Evolutionary conservation across 2,888 invertebrate species (phyloP).

Genomic region (Ornithoptera alexandrae): DNA sequence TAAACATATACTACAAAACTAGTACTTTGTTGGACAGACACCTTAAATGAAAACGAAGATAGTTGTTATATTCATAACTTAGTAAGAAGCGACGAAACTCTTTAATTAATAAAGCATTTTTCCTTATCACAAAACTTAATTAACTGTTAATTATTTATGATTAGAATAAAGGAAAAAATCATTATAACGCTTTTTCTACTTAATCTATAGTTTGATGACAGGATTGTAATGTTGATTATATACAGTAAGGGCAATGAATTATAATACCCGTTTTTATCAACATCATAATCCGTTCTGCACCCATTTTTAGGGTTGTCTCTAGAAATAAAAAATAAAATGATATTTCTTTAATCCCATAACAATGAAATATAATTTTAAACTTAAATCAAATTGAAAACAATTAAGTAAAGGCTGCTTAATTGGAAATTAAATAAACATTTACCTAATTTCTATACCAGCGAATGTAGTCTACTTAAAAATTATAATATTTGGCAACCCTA

Average conservation of each 20-base stretch:
- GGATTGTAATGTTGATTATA: slow-evolving; percentile 45
- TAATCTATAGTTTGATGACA: slow-evolving; percentile 38
- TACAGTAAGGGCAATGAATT: slow-evolving; percentile 65
- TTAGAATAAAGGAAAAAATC: not conserved
- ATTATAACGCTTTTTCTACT: not conserved
- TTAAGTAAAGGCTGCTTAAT: not conserved
- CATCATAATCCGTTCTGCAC: slow-evolving; percentile 54
- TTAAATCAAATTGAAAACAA: too few relatives aligned
- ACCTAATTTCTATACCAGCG: not conserved
- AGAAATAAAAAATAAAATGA: not conserved
- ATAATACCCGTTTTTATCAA: slow-evolving; percentile 61
- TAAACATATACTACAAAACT: too few relatives aligned
- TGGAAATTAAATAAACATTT: not conserved
- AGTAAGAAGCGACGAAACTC: not conserved
- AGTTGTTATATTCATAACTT: not conserved
- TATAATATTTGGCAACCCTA: slow-evolving; percentile 32
- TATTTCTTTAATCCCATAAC: not conserved
- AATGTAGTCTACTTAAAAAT: not conserved
- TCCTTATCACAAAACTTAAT: not conserved
- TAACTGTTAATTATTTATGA: not conserved
- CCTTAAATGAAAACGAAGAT: not conserved
- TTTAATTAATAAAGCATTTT: not conserved
- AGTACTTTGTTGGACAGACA: not conserved
- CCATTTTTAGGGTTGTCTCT: slow-evolving; percentile 37
- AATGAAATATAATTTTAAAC: too few relatives aligned